Evolutionary conservation across 2,888 invertebrate species (phyloP).

Genomic region (Caenorhabditis uteleia): DNA sequence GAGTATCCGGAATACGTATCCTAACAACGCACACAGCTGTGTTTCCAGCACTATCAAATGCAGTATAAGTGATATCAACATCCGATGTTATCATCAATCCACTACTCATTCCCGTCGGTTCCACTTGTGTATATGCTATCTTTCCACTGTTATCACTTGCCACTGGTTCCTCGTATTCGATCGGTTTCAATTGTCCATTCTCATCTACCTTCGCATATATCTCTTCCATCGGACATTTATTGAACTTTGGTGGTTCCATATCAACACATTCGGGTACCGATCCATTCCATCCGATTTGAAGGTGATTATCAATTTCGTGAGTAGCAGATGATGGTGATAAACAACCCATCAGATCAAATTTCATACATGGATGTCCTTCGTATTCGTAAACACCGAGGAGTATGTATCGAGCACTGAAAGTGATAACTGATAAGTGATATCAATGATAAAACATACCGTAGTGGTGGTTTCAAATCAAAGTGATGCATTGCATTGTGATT

Average conservation of each 20-base stretch:
- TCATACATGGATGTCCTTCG: constrained; percentile 93
- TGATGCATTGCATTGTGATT: constrained; percentile 94
- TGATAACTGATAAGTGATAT: background rate
- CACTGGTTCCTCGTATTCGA: constrained; percentile 90
- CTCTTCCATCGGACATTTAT: constrained; percentile 91
- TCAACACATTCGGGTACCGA: constrained; percentile 73
- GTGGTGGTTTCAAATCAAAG: constrained; percentile 90
- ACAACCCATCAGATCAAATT: constrained; percentile 94
- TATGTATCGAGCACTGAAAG: constrained; percentile 83
- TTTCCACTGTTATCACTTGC: constrained; percentile 90
- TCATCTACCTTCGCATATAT: constrained; percentile 82
- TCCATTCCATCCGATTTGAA: constrained; percentile 70
- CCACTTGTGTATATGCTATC: constrained; percentile 88
- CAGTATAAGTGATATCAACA: constrained; percentile 79
- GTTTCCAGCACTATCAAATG: constrained; percentile 95
- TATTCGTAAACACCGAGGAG: constrained; percentile 93
- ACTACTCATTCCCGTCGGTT: constrained; percentile 81
- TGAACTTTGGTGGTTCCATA: constrained; percentile 93
- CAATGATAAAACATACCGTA: constrained; percentile 70
- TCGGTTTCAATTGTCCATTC: constrained; percentile 83
- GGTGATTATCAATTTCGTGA: constrained; percentile 65
- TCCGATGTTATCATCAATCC: constrained; percentile 58
- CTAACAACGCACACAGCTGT: constrained; percentile 95
- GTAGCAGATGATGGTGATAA: constrained; percentile 73
- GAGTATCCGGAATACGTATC: constrained; percentile 75